Evolutionary conservation across 2,113 vertebrate species (phyloP).

Genomic region (Melanostigma gelatinosum): DNA sequence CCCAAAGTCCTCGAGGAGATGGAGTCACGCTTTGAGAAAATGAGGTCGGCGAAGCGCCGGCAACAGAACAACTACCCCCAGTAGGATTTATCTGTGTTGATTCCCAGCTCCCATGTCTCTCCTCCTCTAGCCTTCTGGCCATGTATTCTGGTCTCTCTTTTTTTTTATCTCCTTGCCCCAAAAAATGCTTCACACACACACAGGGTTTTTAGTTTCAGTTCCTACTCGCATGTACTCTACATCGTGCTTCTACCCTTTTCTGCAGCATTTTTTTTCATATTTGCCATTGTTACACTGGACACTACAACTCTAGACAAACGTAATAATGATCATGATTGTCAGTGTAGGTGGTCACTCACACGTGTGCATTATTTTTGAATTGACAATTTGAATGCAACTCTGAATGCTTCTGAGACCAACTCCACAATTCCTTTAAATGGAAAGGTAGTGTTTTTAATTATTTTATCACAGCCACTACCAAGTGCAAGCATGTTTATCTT

Average conservation of each 20-base stretch:
- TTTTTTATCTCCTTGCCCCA: conserved; percentile 35
- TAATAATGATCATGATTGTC: conserved; percentile 65
- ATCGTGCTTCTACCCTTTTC: conserved; percentile 60
- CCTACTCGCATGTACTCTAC: conserved; percentile 47
- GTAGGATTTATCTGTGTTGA: conserved; percentile 72
- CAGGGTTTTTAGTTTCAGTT: conserved; percentile 53
- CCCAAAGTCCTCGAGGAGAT: conserved; percentile 97
- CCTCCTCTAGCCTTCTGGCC: conserved; percentile 64
- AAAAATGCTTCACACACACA: conserved; percentile 50
- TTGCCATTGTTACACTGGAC: conserved; percentile 55
- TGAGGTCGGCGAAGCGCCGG: conserved; percentile 97
- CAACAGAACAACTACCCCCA: conserved; percentile 92
- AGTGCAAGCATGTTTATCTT: conserved; percentile 67
- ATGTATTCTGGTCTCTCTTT: conserved; percentile 54
- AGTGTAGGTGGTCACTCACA: conserved; percentile 57
- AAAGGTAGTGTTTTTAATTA: conserved; percentile 58
- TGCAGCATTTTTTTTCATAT: conserved; percentile 70
- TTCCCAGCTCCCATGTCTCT: conserved; percentile 54
- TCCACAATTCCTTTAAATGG: conserved; percentile 47
- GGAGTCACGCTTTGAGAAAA: conserved; percentile 98
- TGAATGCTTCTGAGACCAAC: conserved; percentile 54
- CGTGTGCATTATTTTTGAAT: conserved; percentile 73
- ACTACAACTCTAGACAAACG: conserved; percentile 67
- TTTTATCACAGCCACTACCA: conserved; percentile 69
- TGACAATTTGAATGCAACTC: conserved; percentile 74